A percentile compares a stretch with the other conserved stretches of the same genome.
Conservation (phyloP, 2,888 invertebrate species). For the Latheticus oryzae region DNA sequence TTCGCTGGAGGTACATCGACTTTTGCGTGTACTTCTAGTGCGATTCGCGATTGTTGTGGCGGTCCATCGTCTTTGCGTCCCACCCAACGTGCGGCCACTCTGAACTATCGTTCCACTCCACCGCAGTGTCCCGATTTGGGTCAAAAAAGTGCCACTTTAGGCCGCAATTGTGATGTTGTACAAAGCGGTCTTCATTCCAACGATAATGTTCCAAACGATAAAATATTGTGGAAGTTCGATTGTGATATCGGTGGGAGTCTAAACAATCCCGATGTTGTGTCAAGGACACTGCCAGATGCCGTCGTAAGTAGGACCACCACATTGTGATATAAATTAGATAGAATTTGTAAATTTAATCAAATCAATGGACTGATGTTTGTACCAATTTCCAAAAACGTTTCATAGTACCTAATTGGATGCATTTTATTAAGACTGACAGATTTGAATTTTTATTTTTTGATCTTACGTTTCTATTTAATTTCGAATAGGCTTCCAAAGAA, state of each 20-base stretch:
- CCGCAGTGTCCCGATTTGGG: constrained; percentile 56
- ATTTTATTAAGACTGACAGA: constrained; percentile 9
- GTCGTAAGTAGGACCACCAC: constrained; percentile 64
- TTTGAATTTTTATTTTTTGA: not conserved
- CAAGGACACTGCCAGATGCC: constrained; percentile 60
- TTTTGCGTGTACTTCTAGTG: constrained; percentile 62
- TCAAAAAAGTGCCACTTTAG: constrained; percentile 54
- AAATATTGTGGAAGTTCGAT: constrained; percentile 65
- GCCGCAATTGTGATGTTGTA: constrained; percentile 79
- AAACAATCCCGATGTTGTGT: constrained; percentile 64
- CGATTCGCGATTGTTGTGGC: constrained; percentile 64
- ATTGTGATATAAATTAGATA: constrained; percentile 62
- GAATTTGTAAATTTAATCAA: constrained; percentile 38
- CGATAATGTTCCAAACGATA: constrained; percentile 79
- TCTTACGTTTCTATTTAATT: not conserved
- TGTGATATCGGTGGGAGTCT: constrained; percentile 63
- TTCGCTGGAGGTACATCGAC: constrained; percentile 59
- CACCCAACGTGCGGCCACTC: constrained; percentile 58
- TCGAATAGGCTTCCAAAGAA: not conserved
- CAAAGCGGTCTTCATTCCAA: constrained; percentile 91
- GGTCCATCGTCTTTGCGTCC: constrained; percentile 60
- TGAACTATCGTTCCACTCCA: constrained; percentile 58
- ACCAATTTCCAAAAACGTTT: constrained; percentile 42
- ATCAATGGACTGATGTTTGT: constrained; percentile 51
- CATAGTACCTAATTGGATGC: not conserved